Evolutionary conservation across 2,113 vertebrate genomes (phyloP), one percentile per base, ranked within the genome.

Genomic region (Chaetops frenatus): DNA sequence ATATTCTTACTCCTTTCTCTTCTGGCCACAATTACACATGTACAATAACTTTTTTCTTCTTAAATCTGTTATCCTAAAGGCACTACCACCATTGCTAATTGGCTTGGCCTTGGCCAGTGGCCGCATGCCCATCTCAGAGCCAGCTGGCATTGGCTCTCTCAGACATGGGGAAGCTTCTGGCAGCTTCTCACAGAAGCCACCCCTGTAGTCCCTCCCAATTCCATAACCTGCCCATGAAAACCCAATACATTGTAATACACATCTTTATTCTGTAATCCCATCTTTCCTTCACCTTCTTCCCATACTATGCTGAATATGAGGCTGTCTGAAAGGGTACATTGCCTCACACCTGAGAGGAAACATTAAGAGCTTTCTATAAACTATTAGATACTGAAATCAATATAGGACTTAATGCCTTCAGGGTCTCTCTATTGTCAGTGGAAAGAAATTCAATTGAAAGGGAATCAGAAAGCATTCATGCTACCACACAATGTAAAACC

Each of bases 51-150:
- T 72, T 42, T 35, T 28, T 36, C 27, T 57, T 27, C 33, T 65
- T 10, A 44, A 33, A 57, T 58, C 22, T 72, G 15, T 31, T 33
- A 12, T 88, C 7, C 18, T 12, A 44, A 35, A 57, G 27, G 51
- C 33, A 33, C 44, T 23, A 36, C 19, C 16, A 12, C 7, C 24
- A 15, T 25, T 74, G 36, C 33, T 45, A 13, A 7, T 8, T 58
- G 36, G 28, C 33, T 51, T 28, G 40, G 33, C 45, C 53, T 53
- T 66, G 28, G 20, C 38, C 11, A 11, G 18, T 23, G 22, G 20
- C 23, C 0, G 0, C 29, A 31, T 5, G 4, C 36, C 40, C 35
- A 16, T 61, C 54, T 31, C 33, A 70, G 25, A 69, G 25, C 29
- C 22, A 16, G 29, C 47, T 61, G 47, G 4, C 54, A 19, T 27